Conservation (phyloP, 2,888 invertebrate genomes). For the Habroteleia sp. region DNA sequence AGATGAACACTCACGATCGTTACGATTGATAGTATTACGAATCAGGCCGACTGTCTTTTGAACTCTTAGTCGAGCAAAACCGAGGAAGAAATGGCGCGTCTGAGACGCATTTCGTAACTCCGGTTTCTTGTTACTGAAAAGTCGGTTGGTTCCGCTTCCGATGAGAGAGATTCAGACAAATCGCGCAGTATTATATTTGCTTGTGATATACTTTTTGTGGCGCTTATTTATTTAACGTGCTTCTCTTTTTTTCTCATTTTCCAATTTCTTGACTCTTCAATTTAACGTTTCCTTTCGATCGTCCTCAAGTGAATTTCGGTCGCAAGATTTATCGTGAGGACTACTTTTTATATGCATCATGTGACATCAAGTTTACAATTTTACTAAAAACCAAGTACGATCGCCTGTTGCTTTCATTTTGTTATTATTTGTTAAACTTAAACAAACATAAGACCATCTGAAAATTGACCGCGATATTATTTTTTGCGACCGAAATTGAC, state of each 20-base stretch:
- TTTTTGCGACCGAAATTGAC: slow-evolving; percentile 4
- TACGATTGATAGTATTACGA: slow-evolving; percentile 56
- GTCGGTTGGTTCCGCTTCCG: slow-evolving; percentile 53
- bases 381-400: too few relatives aligned
- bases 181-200: slow-evolving; percentile 60
- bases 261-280: slow-evolving; percentile 6
- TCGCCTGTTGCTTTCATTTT: too few relatives aligned
- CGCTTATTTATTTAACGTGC: slow-evolving; percentile 47
- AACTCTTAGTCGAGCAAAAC: slow-evolving; percentile 36
- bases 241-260: slow-evolving; percentile 11
- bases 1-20: slow-evolving; percentile 23
- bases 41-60: slow-evolving; percentile 58
- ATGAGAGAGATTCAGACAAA: slow-evolving; percentile 57
- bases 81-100: slow-evolving; percentile 1
- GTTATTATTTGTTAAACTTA: too few relatives aligned
- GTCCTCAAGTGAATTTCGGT: slow-evolving; percentile 5
- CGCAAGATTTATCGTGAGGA: not conserved
- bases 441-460: too few relatives aligned
- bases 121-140: slow-evolving; percentile 30
- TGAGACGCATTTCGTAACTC: slow-evolving; percentile 10
- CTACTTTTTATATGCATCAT: not conserved
- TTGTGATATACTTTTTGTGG: slow-evolving; percentile 55
- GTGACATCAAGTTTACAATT: too few relatives aligned
- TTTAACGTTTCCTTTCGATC: slow-evolving; percentile 5
- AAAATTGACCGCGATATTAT: not conserved